phyloP scores from a whole-genome alignment of 2,113 vertebrate species.

The Puma concolor region DNA sequence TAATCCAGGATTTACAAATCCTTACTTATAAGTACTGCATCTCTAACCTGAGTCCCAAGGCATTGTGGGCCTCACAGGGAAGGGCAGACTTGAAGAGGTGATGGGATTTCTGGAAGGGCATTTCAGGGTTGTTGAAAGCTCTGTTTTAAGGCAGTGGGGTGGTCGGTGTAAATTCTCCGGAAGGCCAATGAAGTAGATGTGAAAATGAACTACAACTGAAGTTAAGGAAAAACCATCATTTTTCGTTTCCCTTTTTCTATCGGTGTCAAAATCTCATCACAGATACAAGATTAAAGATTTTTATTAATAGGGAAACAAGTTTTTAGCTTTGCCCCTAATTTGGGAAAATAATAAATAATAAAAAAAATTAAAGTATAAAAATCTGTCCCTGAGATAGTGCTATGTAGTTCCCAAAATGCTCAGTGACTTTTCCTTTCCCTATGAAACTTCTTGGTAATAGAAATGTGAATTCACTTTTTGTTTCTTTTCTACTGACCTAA shows the following conservation, averaged over 20 bases:
- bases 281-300: background rate
- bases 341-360: background rate
- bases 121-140: background rate
- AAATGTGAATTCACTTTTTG: background rate
- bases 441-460: background rate
- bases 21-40: background rate
- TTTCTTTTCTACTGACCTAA: background rate
- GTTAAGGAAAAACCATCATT: background rate
- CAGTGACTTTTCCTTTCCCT: background rate
- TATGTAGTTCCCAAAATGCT: background rate
- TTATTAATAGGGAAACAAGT: background rate
- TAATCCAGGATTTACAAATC: background rate
- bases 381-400: background rate
- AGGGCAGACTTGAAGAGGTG: background rate
- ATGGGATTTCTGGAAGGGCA: background rate
- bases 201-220: background rate
- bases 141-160: background rate
- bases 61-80: background rate
- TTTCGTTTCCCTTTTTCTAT: background rate
- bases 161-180: background rate
- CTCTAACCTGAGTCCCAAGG: background rate
- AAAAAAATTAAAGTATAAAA: background rate
- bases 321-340: background rate
- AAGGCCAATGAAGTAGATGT: background rate
- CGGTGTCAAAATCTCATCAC: background rate